Base-by-base conservation (phyloP, 2,797 vertebrate species). In the Danio jaintianensis region DNA sequence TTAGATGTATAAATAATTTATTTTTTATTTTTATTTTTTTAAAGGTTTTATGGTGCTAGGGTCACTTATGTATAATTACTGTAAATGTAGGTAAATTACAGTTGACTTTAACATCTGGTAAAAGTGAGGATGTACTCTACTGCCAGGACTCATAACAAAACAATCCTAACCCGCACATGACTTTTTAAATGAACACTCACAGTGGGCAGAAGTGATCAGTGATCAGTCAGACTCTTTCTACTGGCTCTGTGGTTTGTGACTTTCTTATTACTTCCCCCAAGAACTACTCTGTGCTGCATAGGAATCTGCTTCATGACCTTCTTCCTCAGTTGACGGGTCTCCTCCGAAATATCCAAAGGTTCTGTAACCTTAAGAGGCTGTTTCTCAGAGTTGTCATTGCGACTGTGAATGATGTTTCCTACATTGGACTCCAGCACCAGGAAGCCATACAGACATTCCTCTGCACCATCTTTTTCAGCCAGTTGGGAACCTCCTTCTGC, bases 341-440 rank as follows among this genome's bases (percentile, higher is more conserved):
- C 92, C 43, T 94, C 93, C 0, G 86, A 88, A 7, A 88, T 88
- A 16, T 89, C 85, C 0, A 85, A 12, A 80, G n/a, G 81, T 66
- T 71, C 83, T n/a, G 29, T 88, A 86, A 73, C 83, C 43, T 89
- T 89, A 10, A 81, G 82, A 0, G 40, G 0, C 5, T 88, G 78
- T 13, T 7, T 43, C 53, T 64, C 16, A 63, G 43, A 29, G 48
- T 22, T 38, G 42, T 59, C 29, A 55, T 20, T 50, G 12, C 12
- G 88, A 13, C 13, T 6, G 1, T 75, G 77, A 85, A 0, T 91
- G 91, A 73, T 48, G n/a, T 76, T 74, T 56, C 22, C 20, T 38
- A 55, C 20, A 45, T 22, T 73, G 22, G 63, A 63, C 58, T 63
- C 53, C 52, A 22, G 20, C 38, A 52, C 40, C 43, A 47, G 53